phyloP scores from a whole-genome alignment of 2,888 invertebrate species.

The Pyrocoelia pectoralis region DNA sequence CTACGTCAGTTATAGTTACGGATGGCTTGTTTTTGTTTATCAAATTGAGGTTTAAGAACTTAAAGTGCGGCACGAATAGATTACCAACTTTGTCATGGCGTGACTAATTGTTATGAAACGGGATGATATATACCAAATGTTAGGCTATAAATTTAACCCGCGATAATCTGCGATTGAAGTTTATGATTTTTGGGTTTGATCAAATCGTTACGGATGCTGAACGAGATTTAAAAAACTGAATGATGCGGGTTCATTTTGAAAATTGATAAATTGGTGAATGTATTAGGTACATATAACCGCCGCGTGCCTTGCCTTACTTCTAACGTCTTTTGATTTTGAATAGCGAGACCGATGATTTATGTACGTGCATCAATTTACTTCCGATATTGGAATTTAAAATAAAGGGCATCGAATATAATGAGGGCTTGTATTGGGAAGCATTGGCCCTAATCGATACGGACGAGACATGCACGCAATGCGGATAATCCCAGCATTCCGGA shows the following conservation, averaged over 20 bases:
- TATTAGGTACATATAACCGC: slow-evolving; percentile 1
- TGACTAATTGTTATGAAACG: neutral
- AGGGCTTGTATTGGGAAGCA: slow-evolving; percentile 46
- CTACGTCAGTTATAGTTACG: too few relatives aligned
- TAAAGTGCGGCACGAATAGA: neutral
- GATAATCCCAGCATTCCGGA: slow-evolving; percentile 54
- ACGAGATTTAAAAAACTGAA: neutral
- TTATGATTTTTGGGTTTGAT: neutral
- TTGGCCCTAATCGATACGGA: slow-evolving; percentile 47
- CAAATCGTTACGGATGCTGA: neutral
- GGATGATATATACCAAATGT: neutral
- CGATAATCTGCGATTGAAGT: neutral
- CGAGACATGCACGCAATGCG: slow-evolving; percentile 55
- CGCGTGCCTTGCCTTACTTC: neutral
- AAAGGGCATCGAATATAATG: slow-evolving; percentile 43
- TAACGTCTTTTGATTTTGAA: slow-evolving; percentile 4
- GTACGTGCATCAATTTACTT: slow-evolving; percentile 12
- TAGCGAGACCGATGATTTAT: slow-evolving; percentile 6
- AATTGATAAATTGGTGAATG: slow-evolving; percentile 7
- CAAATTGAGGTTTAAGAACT: neutral
- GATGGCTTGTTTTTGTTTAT: neutral
- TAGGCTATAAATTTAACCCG: neutral
- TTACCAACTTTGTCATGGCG: neutral
- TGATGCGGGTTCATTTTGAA: neutral
- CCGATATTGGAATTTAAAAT: slow-evolving; percentile 34